phyloP scores from a whole-genome alignment of 2,113 vertebrate species.

The Tylochromis polylepis region DNA sequence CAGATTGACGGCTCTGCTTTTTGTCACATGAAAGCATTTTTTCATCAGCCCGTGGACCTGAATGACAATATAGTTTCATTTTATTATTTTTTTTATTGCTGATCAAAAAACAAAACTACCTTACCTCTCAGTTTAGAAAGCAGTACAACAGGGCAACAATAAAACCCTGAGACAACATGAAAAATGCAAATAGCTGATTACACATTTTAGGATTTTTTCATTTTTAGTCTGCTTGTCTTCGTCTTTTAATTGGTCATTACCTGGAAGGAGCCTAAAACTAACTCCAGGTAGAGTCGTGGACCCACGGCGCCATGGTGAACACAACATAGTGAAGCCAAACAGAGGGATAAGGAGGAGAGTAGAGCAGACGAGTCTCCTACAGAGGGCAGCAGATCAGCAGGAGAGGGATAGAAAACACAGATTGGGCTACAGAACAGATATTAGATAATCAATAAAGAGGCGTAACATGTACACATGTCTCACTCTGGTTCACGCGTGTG shows the following conservation, averaged over 20 bases:
- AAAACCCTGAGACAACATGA: conserved; percentile 69
- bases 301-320: conserved; percentile 78
- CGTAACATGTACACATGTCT: conserved; percentile 66
- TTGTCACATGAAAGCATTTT: too few relatives aligned
- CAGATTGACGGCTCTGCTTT: too few relatives aligned
- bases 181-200: too few relatives aligned
- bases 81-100: too few relatives aligned
- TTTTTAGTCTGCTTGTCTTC: too few relatives aligned
- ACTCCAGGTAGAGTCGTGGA: conserved; percentile 79
- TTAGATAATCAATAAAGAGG: neutral
- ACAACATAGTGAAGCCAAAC: conserved; percentile 82
- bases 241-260: too few relatives aligned
- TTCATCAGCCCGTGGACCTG: too few relatives aligned
- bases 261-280: conserved; percentile 85
- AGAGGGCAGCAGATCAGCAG: neutral
- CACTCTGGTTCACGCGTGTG: conserved; percentile 48
- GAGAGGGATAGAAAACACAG: neutral
- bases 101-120: conserved; percentile 50
- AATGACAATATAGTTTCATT: too few relatives aligned
- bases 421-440: neutral
- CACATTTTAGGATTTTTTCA: too few relatives aligned
- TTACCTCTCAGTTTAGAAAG: conserved; percentile 84
- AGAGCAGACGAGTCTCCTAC: conserved; percentile 75
- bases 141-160: conserved; percentile 83
- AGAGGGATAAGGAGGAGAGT: conserved; percentile 81